Evolutionary conservation across 2,888 invertebrate genomes (phyloP), one percentile per base, ranked within the genome.

Genomic region (Acleris sparsana): DNA sequence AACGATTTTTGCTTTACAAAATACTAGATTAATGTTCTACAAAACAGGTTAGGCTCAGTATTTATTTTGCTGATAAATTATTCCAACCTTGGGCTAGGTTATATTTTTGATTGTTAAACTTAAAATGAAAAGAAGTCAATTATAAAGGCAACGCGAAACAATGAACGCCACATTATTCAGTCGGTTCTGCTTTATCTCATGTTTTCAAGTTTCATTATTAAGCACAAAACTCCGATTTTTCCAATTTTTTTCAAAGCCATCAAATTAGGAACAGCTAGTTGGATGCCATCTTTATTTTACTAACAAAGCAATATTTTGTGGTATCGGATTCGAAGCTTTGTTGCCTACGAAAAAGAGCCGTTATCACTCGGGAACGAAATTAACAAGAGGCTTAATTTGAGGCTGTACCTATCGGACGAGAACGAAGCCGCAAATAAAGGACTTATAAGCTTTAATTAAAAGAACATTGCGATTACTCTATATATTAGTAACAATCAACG

Each of bases 371-470:
- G 49, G 58, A 68, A 52, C 44, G 25, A 39, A 60, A 39, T 59
- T 63, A 73, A 75, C 70, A 73, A 74, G 70, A 48, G 57, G 57
- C 56, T 65, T 57, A 62, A 68, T 60, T 65, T 73, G 73, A 78
- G 67, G 71, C 69, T 74, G 71, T 75, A 57, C 22, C 44, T 25
- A 73, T 72, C 62, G 69, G 71, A 71, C 70, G 66, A 65, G 62
- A 75, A 73, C 71, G 70, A 73, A 78, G 78, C 84, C 80, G 77
- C 84, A 80, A 86, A 83, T 80, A 82, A 84, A 84, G 78, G 85
- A 81, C 84, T 83, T 80, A 61, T 62, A 77, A 77, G 76, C 77
- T 82, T 82, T 86, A 88, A 88, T 88, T 88, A 87, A 84, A 88
- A 85, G 82, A 85, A 74, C 84, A 82, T 84, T 79, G 82, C 80